phyloP scores from a whole-genome alignment of 2,888 invertebrate genomes.

The Pseudococcus longispinus region DNA sequence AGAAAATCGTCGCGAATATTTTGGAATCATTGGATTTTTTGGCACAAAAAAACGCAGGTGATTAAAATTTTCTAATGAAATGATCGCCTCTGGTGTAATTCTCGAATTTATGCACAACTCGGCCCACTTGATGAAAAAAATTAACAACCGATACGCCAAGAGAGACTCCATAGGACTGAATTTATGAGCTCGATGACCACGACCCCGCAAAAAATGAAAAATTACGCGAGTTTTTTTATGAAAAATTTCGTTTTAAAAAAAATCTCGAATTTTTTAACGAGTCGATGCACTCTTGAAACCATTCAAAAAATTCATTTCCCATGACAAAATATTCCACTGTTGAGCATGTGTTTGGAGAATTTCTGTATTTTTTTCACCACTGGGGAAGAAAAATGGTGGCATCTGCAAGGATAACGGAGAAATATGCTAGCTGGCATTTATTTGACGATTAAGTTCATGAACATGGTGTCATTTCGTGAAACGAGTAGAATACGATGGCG shows the following conservation, averaged over 20 bases:
- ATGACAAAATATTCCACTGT: neutral
- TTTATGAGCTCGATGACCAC: neutral
- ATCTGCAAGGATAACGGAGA: no score
- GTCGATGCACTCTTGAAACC: neutral
- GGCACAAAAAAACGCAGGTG: neutral
- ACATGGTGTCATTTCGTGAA: neutral
- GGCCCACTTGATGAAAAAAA: neutral
- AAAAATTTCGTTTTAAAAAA: neutral
- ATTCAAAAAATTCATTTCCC: neutral
- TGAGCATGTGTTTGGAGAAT: neutral
- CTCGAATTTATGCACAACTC: neutral
- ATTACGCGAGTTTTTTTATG: neutral
- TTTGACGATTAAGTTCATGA: neutral
- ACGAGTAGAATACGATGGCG: neutral
- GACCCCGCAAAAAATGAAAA: neutral
- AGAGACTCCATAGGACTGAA: neutral
- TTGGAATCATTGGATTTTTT: neutral
- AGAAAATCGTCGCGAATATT: neutral
- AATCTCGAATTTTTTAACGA: neutral
- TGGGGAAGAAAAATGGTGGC: neutral
- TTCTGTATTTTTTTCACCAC: neutral
- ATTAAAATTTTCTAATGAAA: neutral
- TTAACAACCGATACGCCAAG: neutral
- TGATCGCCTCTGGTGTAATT: neutral
- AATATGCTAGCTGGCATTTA: neutral